Conservation (phyloP, 2,113 vertebrate genomes). For the Meleagris gallopavo region DNA sequence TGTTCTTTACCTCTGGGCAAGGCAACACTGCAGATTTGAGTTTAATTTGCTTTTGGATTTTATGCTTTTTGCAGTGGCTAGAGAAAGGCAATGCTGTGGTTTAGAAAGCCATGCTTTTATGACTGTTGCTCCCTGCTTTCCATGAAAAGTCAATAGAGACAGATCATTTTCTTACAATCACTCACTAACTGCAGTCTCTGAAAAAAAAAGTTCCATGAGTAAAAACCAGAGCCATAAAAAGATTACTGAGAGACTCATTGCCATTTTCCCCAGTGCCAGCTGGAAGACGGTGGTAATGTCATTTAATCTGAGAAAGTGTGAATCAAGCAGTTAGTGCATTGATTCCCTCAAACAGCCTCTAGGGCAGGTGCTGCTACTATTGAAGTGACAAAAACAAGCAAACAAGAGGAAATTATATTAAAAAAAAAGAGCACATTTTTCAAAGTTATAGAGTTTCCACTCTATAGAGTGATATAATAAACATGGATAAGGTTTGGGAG, state of each 20-base stretch:
- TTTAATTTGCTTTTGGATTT: not conserved
- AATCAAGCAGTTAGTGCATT: not conserved
- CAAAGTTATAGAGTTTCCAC: not conserved
- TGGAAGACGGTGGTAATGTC: not conserved
- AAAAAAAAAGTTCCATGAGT: not conserved
- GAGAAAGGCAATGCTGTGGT: not conserved
- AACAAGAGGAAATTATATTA: not conserved
- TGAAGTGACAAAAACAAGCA: not conserved
- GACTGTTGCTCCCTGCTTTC: not conserved
- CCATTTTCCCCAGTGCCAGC: rapidly evolving
- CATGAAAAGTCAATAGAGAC: not conserved
- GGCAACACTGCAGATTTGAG: not conserved
- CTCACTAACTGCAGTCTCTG: not conserved
- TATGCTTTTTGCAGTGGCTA: not conserved
- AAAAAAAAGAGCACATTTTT: not conserved
- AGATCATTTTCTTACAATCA: not conserved
- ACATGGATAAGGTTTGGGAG: not conserved
- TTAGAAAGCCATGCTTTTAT: not conserved
- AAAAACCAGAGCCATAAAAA: not conserved
- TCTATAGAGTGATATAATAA: not conserved
- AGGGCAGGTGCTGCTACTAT: not conserved
- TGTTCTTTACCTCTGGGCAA: not conserved
- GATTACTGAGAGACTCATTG: rapidly evolving
- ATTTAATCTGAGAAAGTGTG: not conserved
- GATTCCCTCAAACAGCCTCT: not conserved